Evolutionary conservation across 2,797 vertebrate genomes (phyloP), one percentile per base, ranked within the genome.

Genomic region (Myotis myotis): DNA sequence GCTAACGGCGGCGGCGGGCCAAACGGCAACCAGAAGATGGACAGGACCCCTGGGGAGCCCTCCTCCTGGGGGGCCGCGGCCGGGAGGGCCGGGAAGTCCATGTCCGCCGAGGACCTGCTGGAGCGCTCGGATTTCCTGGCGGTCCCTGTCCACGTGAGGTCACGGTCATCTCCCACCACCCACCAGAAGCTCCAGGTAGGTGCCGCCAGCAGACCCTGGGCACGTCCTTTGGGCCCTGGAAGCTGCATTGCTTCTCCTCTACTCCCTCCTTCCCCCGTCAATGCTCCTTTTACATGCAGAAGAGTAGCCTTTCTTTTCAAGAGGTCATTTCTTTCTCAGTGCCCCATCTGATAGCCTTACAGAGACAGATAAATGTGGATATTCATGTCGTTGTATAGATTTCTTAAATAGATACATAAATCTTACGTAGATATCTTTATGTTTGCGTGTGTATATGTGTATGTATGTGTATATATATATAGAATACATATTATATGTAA

Each of bases 51-150:
- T 38, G 95, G 98, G 90, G 97, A 97, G 30, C 85, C 97, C 0
- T 96, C 95, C 1, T 83, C 97, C 0, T 89, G 88, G 93, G 85
- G 55, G 2, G 23, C 75, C 0, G 15, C 71, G 0, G 0, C 94
- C n/a, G 97, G 96, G 87, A 98, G 97, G 94, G 96, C 99, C 0
- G 98, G 98, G n/a, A 99, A 98, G 92, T 99, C 99, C 0, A 98
- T 98, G 49, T 99, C 99, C 0, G 99, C 99, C 0, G 99, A 99
- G 95, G 99, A 99, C 95, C 97, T 99, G 64, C 98, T 99, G 3
- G 99, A 99, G 80, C 98, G 97, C 76, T 98, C 97, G 0, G 98
- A 99, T 70, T 97, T 97, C 88, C 98, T 96, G 68, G 82, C 74
- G 0, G 89, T 97, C 74, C 97, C 98, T 1, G 98, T 99, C 64